Percentiles rank a stretch among this genome's conserved stretches.
Conservation (phyloP, 2,797 vertebrate genomes). For the Cephalopachus bancanus region DNA sequence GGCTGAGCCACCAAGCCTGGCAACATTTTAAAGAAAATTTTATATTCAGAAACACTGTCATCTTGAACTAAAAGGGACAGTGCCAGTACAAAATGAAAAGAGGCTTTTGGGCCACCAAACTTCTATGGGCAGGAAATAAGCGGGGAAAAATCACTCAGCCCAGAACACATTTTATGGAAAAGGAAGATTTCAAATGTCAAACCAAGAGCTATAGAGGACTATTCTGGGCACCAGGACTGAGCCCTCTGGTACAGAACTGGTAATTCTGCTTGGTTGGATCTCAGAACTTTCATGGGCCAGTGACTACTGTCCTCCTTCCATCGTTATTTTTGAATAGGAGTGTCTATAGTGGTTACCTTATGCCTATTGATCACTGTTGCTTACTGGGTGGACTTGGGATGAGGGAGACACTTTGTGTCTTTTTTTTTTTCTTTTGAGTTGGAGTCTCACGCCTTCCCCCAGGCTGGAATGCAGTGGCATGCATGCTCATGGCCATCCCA, state of each 20-base stretch:
- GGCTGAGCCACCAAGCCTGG: too few species aligned
- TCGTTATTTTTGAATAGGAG: constrained; percentile 34
- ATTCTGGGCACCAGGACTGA: neutral
- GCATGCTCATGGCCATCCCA: too few species aligned
- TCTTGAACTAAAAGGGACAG: neutral
- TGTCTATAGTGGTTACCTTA: neutral
- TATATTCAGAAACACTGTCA: neutral
- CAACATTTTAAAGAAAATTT: neutral
- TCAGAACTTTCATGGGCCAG: constrained; percentile 13
- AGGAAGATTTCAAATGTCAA: constrained; percentile 6
- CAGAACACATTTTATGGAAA: constrained; percentile 18
- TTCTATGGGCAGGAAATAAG: neutral
- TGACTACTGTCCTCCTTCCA: neutral
- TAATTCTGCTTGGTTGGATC: neutral
- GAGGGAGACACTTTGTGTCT: neutral
- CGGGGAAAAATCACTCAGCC: neutral
- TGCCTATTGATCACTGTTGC: neutral
- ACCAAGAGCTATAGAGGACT: neutral
- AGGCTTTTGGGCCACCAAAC: neutral
- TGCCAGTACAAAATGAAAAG: constrained; percentile 29
- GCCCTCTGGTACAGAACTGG: neutral
- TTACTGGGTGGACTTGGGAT: neutral
- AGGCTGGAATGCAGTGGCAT: too few species aligned
- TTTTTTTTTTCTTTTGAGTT: too few species aligned
- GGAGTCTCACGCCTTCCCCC: too few species aligned